Conservation (phyloP, 1,140 invertebrate genomes). For the Zaprionus capensis region DNA sequence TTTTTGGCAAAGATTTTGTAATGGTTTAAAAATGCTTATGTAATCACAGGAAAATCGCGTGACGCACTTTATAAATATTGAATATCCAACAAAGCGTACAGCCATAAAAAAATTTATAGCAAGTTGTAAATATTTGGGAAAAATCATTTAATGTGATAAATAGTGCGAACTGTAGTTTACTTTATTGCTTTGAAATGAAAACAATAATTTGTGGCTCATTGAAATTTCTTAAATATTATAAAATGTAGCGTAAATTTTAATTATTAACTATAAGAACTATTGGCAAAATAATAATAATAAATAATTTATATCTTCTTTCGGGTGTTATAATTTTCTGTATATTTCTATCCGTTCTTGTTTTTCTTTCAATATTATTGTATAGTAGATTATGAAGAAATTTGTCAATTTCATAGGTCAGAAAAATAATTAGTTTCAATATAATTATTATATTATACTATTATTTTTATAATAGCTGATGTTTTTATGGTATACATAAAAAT, state of each 20-base stretch:
- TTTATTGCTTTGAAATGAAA: background rate
- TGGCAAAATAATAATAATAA: no score
- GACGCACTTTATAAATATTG: background rate
- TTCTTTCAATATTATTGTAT: no score
- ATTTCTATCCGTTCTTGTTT: no score
- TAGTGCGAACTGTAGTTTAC: background rate
- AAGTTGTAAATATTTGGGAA: background rate
- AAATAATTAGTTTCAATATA: no score
- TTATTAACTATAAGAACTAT: no score
- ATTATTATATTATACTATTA: no score
- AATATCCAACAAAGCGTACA: background rate
- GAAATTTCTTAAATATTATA: no score
- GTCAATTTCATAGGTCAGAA: background rate
- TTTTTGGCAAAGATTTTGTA: constrained; percentile 50
- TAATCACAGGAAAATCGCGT: background rate
- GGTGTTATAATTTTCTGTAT: no score
- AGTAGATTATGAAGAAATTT: no score
- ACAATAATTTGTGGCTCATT: background rate
- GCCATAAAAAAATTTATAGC: constrained; percentile 14
- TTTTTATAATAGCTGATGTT: background rate
- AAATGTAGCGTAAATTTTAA: no score
- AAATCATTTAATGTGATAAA: background rate
- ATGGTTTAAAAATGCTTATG: constrained; percentile 18
- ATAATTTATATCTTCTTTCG: no score
- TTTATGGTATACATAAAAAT: background rate